Conservation (phyloP, 2,888 invertebrate genomes). For the Kryphioiulus occultus region DNA sequence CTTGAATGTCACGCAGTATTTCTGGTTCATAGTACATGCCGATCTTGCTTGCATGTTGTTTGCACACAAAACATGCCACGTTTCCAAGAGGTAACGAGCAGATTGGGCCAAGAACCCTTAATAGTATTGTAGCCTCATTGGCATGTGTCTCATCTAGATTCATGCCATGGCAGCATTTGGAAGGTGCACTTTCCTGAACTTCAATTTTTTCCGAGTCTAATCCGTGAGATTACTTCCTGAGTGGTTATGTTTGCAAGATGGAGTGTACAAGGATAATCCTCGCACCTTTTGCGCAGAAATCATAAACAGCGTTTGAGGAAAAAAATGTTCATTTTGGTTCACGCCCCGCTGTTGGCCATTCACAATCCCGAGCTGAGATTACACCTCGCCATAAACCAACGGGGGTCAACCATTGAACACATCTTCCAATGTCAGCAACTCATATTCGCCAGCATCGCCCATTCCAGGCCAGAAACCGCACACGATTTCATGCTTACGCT, state of each 20-base stretch:
- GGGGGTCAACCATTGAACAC: conserved; percentile 31
- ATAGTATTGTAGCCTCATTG: not conserved
- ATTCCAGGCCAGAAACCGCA: not conserved
- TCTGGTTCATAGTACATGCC: too few species aligned
- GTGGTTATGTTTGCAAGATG: not conserved
- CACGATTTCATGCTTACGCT: not conserved
- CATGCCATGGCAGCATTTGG: not conserved
- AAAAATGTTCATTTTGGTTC: conserved; percentile 21
- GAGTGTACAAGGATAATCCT: conserved; percentile 4
- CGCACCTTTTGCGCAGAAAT: not conserved
- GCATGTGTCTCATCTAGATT: not conserved
- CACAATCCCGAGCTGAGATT: conserved; percentile 3
- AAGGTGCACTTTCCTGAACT: conserved; percentile 28
- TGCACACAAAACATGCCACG: not conserved
- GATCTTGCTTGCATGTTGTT: too few species aligned
- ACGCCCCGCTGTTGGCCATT: conserved; percentile 20
- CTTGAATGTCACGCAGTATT: too few species aligned
- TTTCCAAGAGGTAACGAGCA: not conserved
- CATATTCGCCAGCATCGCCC: not conserved
- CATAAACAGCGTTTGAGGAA: conserved; percentile 25
- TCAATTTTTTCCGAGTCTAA: conserved; percentile 8
- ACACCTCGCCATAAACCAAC: conserved; percentile 9
- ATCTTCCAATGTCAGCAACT: conserved; percentile 26
- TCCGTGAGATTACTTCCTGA: conserved; percentile 31
- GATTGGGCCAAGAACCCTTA: not conserved